These are phyloP conservation scores for Glyphotaelius pellucidus DNA, from an alignment of 2,888 invertebrate species.

Conservation along the genomic window DNA sequence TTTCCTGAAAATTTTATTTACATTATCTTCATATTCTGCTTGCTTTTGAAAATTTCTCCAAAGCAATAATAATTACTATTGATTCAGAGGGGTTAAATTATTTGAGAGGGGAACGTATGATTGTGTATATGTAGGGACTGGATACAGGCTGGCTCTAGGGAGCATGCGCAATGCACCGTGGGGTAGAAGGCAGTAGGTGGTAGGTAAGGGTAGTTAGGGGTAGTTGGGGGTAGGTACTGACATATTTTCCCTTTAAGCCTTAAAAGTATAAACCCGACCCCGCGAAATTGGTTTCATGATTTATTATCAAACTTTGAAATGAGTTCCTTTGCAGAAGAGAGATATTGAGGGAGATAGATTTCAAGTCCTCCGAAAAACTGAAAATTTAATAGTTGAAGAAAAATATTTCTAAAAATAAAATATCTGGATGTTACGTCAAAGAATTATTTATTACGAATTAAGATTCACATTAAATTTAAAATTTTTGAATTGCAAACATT, in stretches of 20 bases:
- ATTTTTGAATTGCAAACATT: no score
- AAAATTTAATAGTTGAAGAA: neutral
- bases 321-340: constrained; percentile 55
- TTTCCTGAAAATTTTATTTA: neutral
- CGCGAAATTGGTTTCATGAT: constrained; percentile 66
- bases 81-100: constrained; percentile 21
- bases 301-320: constrained; percentile 66
- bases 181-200: neutral
- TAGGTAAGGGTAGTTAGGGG: neutral
- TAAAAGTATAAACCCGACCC: constrained; percentile 62
- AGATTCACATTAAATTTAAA: no score
- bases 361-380: constrained; percentile 39
- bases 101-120: constrained; percentile 23
- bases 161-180: constrained; percentile 29
- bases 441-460: no score
- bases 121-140: neutral
- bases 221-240: constrained; percentile 29
- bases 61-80: constrained; percentile 38
- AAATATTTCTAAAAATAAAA: neutral
- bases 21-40: neutral
- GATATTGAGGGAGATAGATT: constrained; percentile 55
- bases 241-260: constrained; percentile 52
- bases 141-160: neutral
- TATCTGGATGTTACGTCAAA: neutral
- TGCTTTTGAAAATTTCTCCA: neutral